Evolutionary conservation across 2,113 vertebrate species (phyloP), one percentile per base, ranked within the genome.

Genomic region (Muscicapa adusta): DNA sequence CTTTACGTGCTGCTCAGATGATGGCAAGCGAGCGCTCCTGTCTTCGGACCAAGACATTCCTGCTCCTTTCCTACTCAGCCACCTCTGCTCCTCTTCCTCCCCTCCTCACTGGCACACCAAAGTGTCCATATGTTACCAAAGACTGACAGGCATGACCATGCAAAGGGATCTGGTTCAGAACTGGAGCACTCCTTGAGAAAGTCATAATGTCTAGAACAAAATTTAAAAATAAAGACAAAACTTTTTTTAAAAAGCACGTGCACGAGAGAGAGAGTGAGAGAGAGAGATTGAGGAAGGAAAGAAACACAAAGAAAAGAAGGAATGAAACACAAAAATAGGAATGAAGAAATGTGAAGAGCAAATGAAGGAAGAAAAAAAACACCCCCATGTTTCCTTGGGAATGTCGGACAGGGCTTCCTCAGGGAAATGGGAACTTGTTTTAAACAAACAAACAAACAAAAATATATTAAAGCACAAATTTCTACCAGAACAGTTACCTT

Each of bases 391-490:
- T 96, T 95, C 93, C 89, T 92, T 91, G 93, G 88, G 88, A 96
- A 91, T 89, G 76, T 87, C 62, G 14, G 94, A 96, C 93, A 85
- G 95, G 91, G 38, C 56, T 96, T 95, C 80, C 96, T 76, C 89
- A 97, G 97, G 95, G 96, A 97, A 97, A 88, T 85, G 91, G 93
- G 85, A 97, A 74, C 67, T 97, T 87, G 93, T 98, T 97, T 75
- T 47, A 97, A 97, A 97, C 94, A 89, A 70, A 74, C 94, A 89
- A 70, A 74, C 91, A 96, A 93, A 96, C 89, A 96, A 91, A 96
- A 97, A 94, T 96, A 95, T 97, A 98, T 97, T 98, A 98, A 98
- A 98, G 98, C 98, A 98, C 98, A 98, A 98, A 97, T 98, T 98
- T 98, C 97, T 98, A 98, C 96, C 74, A 62, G 91, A 98, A 97